phyloP scores from a whole-genome alignment of 2,113 vertebrate genomes.

The Ictidomys tridecemlineatus region DNA sequence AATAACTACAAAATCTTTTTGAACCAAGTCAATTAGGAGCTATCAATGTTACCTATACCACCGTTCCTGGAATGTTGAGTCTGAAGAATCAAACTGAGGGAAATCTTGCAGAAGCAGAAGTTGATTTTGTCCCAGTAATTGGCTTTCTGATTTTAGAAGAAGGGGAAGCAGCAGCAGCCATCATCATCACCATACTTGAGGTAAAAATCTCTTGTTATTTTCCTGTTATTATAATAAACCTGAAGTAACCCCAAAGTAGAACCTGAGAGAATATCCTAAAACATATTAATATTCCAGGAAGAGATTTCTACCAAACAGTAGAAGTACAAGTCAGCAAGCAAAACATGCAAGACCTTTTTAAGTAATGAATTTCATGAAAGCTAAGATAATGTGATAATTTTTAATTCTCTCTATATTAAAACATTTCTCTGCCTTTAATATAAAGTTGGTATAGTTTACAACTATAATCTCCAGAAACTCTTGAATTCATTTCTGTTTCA shows the following conservation, averaged over 20 bases:
- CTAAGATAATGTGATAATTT: not conserved
- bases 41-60: constrained; percentile 94
- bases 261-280: not conserved
- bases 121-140: constrained; percentile 91
- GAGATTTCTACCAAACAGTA: not conserved
- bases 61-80: constrained; percentile 89
- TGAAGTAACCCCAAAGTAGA: not conserved
- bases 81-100: constrained; percentile 89
- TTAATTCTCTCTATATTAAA: not conserved
- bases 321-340: not conserved
- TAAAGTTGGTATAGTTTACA: not conserved
- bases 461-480: not conserved
- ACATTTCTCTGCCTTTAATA: not conserved
- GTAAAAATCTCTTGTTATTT: constrained; percentile 85
- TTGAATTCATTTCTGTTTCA: not conserved
- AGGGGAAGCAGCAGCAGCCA: constrained; percentile 92
- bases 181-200: constrained; percentile 95
- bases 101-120: constrained; percentile 91
- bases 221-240: not conserved
- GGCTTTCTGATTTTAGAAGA: constrained; percentile 93
- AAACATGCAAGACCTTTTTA: not conserved
- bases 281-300: not conserved
- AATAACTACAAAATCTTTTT: constrained; percentile 10
- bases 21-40: constrained; percentile 87
- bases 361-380: not conserved